A percentile compares a stretch with the other conserved stretches of the same genome.
Conservation (phyloP, 2,888 invertebrate genomes). For the Cephus runcator region DNA sequence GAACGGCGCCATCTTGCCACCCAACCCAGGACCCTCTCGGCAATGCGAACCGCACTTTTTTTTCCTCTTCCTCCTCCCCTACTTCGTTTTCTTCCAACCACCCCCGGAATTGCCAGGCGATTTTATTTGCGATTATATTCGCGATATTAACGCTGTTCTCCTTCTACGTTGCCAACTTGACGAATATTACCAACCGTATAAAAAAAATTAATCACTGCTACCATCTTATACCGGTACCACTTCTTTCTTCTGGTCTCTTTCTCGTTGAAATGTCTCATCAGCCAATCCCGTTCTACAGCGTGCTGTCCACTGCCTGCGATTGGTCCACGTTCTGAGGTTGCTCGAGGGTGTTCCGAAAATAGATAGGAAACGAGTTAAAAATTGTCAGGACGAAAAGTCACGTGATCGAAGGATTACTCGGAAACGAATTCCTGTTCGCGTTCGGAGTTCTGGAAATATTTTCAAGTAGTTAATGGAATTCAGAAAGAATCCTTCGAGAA, state of each 20-base stretch:
- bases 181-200: neutral
- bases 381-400: neutral
- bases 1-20: slow-evolving; percentile 61
- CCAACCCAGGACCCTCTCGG: slow-evolving; percentile 42
- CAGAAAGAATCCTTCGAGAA: neutral
- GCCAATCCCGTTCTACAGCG: neutral
- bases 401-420: neutral
- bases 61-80: slow-evolving; percentile 15
- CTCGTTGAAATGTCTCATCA: neutral
- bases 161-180: slow-evolving; percentile 1
- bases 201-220: neutral
- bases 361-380: neutral
- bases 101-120: slow-evolving; percentile 37
- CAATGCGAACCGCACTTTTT: slow-evolving; percentile 38
- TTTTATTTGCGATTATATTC: slow-evolving; percentile 47
- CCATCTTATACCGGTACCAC: neutral
- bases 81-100: neutral
- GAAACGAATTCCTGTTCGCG: neutral
- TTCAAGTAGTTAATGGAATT: neutral
- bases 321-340: neutral
- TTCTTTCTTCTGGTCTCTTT: neutral
- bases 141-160: slow-evolving; percentile 54
- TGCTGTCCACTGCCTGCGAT: neutral
- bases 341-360: neutral
- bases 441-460: neutral